A percentile compares a stretch with the other conserved stretches of the same genome.
Conservation (phyloP, 2,113 vertebrate species). For the Pipra filicauda region DNA sequence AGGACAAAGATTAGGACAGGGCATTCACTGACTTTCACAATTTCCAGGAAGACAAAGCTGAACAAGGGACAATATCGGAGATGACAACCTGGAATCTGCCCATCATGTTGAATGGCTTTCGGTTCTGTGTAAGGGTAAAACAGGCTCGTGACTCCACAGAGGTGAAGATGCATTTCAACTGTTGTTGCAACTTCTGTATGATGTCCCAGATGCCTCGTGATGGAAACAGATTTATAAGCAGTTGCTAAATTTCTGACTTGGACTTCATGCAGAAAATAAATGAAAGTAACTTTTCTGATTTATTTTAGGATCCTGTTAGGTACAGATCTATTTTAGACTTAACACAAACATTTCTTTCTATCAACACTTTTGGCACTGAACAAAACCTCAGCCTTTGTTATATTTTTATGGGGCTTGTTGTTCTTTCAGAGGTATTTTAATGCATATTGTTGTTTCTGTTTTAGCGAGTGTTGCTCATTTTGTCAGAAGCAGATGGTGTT, state of each 20-base stretch:
- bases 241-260: not conserved
- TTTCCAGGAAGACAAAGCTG: not conserved
- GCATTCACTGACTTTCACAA: not conserved
- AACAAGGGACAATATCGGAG: not conserved
- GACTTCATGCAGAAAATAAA: not conserved
- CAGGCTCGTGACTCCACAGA: not conserved
- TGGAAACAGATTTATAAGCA: not conserved
- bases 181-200: not conserved
- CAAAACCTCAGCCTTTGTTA: not conserved
- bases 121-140: not conserved
- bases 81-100: not conserved
- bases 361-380: not conserved
- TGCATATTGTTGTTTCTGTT: constrained; percentile 7
- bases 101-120: not conserved
- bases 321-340: not conserved
- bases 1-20: not conserved
- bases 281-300: not conserved
- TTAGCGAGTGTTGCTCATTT: constrained; percentile 26
- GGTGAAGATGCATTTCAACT: not conserved
- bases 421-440: constrained; percentile 30
- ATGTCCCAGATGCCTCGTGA: not conserved
- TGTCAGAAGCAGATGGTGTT: constrained; percentile 64
- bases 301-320: not conserved
- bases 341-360: not conserved
- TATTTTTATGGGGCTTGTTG: not conserved